These are phyloP conservation scores for Melanophora roralis DNA, from an alignment of 2,888 invertebrate genomes.

Conservation along the genomic window DNA sequence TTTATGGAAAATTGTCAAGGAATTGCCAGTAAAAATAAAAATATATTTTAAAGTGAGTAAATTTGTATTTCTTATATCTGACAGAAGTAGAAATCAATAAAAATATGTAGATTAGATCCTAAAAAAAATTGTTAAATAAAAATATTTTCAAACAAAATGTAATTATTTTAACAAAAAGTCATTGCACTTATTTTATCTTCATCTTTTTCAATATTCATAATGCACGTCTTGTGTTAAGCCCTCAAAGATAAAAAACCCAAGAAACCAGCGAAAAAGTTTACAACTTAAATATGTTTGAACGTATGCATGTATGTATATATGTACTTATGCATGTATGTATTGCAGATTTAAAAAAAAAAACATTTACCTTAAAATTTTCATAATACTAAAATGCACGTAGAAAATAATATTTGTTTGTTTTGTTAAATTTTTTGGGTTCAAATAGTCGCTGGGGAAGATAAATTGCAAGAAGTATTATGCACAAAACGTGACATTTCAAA, in stretches of 20 bases:
- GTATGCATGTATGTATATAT: too few species aligned
- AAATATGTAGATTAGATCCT: slow-evolving; percentile 5
- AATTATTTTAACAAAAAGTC: not conserved
- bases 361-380: not conserved
- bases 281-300: too few species aligned
- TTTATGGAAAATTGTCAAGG: not conserved
- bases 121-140: too few species aligned
- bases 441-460: not conserved
- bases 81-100: not conserved
- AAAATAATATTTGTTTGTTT: not conserved
- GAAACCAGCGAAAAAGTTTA: not conserved
- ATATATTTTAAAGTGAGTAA: too few species aligned
- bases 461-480: slow-evolving; percentile 14
- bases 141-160: not conserved
- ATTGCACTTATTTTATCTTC: not conserved
- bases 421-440: not conserved
- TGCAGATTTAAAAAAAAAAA: too few species aligned
- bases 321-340: too few species aligned
- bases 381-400: not conserved
- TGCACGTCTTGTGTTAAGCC: not conserved
- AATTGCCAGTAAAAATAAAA: too few species aligned
- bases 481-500: slow-evolving; percentile 51
- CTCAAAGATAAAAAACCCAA: not conserved
- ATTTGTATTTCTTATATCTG: too few species aligned
- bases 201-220: not conserved